Evolutionary conservation across 2,888 invertebrate genomes (phyloP), one percentile per base, ranked within the genome.

Genomic region (Erannis defoliaria): DNA sequence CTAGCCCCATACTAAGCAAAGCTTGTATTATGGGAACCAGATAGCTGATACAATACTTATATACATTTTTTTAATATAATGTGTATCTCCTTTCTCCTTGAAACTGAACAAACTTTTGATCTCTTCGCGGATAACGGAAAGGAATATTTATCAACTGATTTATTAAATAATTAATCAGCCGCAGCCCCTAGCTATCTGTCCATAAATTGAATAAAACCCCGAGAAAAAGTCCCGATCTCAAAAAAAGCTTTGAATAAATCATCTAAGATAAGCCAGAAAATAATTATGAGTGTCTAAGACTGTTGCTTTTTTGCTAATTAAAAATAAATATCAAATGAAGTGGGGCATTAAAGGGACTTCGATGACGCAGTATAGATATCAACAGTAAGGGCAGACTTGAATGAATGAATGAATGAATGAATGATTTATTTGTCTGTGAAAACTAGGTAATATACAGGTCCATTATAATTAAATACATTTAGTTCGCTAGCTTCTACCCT

Each of bases 321-420:
- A 90, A 91, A 90, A 90, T 90, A 90, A 91, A 91, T 91, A 91
- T 87, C 85, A 82, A 86, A 88, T 89, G 88, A 85, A 84, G 80
- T 71, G 70, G 53, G 62, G 79, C 77, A 78, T 86, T 88, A 84
- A 55, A 64, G 76, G 73, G 71, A 56, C 68, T 81, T 82, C 82
- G 80, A 81, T 83, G 54, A 61, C 16, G 12, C 29, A 6, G 0
- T 59, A 56, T 31, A 33, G 23, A 14, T 10, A 16, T 0, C 3
- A 14, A 5, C 45, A 61, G 61, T 61, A 61, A 29, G 60, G 23
- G 12, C 12, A 29, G 0, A 10, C 5, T 35, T 12, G n/a, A n/a
- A 33, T 3, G 0, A 12, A n/a, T 1, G 12, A 33, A 12, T 4
- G 12, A n/a, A n/a, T n/a, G n/a, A n/a, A n/a, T n/a, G n/a, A n/a